phyloP scores from a whole-genome alignment of 1,140 invertebrate genomes.

The Drosophila orena region DNA sequence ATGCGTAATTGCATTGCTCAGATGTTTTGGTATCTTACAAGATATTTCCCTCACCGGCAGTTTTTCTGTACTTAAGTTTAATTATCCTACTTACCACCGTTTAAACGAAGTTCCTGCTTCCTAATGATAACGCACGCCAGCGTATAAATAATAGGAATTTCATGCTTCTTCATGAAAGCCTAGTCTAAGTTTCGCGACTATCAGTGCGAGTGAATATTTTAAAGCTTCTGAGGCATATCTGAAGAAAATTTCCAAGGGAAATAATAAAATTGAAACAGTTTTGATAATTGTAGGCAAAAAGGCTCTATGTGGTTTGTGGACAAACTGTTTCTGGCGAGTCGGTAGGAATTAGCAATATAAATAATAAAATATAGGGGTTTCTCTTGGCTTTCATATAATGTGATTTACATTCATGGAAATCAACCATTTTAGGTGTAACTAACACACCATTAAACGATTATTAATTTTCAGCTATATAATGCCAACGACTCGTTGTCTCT shows the following conservation, averaged over 20 bases:
- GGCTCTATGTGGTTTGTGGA: no score
- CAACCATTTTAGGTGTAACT: neutral
- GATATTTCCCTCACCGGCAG: neutral
- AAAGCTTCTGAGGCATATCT: neutral
- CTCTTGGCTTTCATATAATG: neutral
- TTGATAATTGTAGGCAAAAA: no score
- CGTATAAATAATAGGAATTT: no score
- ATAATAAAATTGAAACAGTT: no score
- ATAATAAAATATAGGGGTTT: neutral
- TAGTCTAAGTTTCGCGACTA: no score
- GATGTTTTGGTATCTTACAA: neutral
- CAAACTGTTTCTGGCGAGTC: no score
- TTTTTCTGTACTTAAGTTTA: neutral
- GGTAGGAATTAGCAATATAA: no score
- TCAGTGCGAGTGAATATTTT: neutral
- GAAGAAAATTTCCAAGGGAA: neutral
- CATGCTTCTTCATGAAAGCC: no score
- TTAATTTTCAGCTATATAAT: neutral
- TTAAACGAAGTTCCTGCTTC: neutral
- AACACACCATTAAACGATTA: neutral
- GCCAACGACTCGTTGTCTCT: neutral
- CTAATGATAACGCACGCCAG: neutral
- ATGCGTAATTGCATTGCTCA: neutral
- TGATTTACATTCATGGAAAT: neutral
- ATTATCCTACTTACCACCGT: slow-evolving; percentile 3